Conservation (phyloP, 2,888 invertebrate species). For the Peribatodes rhomboidaria region DNA sequence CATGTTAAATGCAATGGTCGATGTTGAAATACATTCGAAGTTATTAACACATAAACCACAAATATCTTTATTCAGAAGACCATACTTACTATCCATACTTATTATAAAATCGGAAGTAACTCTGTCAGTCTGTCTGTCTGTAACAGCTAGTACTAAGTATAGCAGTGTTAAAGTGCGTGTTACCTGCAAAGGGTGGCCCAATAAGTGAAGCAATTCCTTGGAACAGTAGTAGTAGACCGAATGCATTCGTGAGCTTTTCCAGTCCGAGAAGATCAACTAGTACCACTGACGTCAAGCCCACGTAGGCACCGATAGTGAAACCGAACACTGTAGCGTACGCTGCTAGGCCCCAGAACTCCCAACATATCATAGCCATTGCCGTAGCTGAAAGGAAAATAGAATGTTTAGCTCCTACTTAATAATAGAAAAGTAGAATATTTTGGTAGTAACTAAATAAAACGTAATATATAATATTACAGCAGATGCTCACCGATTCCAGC, state of each 20-base stretch:
- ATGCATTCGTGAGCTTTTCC: slow-evolving; percentile 97
- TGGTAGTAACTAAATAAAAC: neutral
- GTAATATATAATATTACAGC: neutral
- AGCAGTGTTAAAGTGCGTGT: neutral
- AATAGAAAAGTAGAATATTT: neutral
- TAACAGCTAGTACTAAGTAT: neutral
- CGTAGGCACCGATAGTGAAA: slow-evolving; percentile 97
- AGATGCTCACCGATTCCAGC: slow-evolving; percentile 93
- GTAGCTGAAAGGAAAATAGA: slow-evolving; percentile 87
- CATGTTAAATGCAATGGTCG: no score
- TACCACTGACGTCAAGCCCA: slow-evolving; percentile 98
- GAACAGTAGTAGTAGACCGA: slow-evolving; percentile 96
- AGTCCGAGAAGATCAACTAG: slow-evolving; percentile 97
- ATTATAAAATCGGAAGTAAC: no score
- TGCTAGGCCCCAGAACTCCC: slow-evolving; percentile 90
- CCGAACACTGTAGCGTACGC: slow-evolving; percentile 94
- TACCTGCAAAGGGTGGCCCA: slow-evolving; percentile 97
- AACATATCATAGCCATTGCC: slow-evolving; percentile 91
- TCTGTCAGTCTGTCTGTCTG: no score
- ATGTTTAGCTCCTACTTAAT: neutral
- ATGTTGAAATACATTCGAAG: no score
- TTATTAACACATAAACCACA: no score
- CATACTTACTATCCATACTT: no score
- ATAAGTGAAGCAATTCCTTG: slow-evolving; percentile 97
- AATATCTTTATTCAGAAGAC: no score